Evolutionary conservation across 1,140 invertebrate species (phyloP), one percentile per base, ranked within the genome.

Genomic region (Sinonovacula constricta): DNA sequence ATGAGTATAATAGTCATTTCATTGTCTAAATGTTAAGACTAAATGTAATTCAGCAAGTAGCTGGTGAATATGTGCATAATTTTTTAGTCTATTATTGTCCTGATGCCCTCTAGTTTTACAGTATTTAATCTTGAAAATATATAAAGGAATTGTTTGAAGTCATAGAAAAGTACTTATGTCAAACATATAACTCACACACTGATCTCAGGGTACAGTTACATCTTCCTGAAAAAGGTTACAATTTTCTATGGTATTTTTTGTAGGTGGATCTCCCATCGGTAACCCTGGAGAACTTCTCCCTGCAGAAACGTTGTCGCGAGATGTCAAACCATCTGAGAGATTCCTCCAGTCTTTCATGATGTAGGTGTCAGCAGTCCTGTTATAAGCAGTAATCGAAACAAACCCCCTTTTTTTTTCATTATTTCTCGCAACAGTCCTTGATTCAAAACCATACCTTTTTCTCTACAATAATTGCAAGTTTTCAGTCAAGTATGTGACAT

Each of bases 271-370:
- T 86, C 26, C 80, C 83, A 7, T 69, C 81, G 10, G 24, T 79
- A 62, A 39, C 70, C 4, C 65, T 84, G 22, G 71, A 84, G 22
- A 81, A 84, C 31, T 78, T 83, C 15, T 31, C 78, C 10, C 68
- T 86, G 14, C 80, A 83, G 69, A 83, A 80, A 49, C 81, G 59
- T 36, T 86, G 85, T 79, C 71, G 69, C 57, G 78, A 85, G 65
- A 85, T 81, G 72, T 76, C 79, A 4, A 31, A 66, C 7, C 59
- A 69, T 39, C 53, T 84, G 26, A 28, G 63, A n/a, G 62, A 65
- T 57, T 67, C 72, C 31, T 62, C 28, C 31, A 67, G 4, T 10
- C 34, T 77, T n/a, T n/a, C n/a, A n/a, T n/a, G n/a, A n/a, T n/a
- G n/a, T n/a, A n/a, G n/a, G n/a, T 45, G 39, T 10, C 39, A 45